Evolutionary conservation across 2,113 vertebrate genomes (phyloP), one percentile per base, ranked within the genome.

Genomic region (Delphinus delphis): DNA sequence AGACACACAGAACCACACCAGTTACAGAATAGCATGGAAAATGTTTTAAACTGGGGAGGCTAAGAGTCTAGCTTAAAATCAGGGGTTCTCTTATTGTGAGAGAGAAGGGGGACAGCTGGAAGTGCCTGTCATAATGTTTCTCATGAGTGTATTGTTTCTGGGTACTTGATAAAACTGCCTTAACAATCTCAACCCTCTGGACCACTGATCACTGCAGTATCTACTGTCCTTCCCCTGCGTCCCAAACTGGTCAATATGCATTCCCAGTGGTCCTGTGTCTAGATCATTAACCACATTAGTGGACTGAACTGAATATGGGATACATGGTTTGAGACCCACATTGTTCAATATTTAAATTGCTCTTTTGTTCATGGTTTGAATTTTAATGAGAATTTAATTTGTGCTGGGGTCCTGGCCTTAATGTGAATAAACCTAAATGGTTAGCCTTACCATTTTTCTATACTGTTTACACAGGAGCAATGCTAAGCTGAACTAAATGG

Each of bases 281-380:
- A 44, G 58, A 73, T 93, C 38, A 21, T 86, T 90, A 81, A 36
- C 28, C 26, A 62, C 38, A 93, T 93, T 8, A 23, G 55, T 90
- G 62, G 77, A 38, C 53, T 91, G 33, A 93, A 33, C 53, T 62
- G 73, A 92, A 93, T 10, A 82, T 86, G 79, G 55, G 44, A 67
- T 53, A 91, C 33, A 53, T 26, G 11, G 50, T 71, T 79, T 97
- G 67, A 95, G 70, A 73, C 21, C 67, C 84, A 90, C 50, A 38
- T 94, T 44, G 44, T 60, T 92, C 38, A 92, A 38, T 88, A 73
- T 84, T 95, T 88, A 84, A 90, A 20, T 90, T 94, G 47, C 65
- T 90, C 2, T 55, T 97, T 86, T 89, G 20, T 95, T 97, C n/a
- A 80, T 47, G 80, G 20, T 76, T 95, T 96, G 91, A 92, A 93